Percentiles rank a stretch among this genome's conserved stretches.
Conservation (phyloP, 2,113 vertebrate species). For the Bothrops jararaca region DNA sequence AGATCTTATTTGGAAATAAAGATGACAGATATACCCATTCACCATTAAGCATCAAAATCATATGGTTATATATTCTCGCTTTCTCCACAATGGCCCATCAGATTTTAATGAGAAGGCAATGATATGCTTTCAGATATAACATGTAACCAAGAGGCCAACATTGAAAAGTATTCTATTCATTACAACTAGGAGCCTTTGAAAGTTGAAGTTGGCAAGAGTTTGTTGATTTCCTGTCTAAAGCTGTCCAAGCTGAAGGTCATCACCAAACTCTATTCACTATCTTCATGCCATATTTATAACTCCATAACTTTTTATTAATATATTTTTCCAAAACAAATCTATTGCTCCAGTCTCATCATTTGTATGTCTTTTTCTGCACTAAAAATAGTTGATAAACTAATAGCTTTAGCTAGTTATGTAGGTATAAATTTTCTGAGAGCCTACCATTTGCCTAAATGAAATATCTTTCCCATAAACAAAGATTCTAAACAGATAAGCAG, state of each 20-base stretch:
- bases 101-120: background rate
- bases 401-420: background rate
- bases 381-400: background rate
- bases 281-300: background rate
- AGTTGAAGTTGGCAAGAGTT: background rate
- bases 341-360: background rate
- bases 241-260: background rate
- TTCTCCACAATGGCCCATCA: background rate
- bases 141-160: background rate
- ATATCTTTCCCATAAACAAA: background rate
- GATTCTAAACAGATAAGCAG: background rate
- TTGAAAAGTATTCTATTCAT: background rate
- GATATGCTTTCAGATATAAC: background rate
- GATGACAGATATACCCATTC: background rate
- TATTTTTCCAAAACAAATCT: background rate
- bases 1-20: background rate
- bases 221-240: background rate
- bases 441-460: background rate
- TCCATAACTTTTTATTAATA: background rate
- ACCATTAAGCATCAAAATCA: background rate
- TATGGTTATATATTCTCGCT: background rate
- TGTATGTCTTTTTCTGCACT: background rate
- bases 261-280: background rate
- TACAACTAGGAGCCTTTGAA: background rate
- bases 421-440: background rate